phyloP scores from a whole-genome alignment of 1,140 invertebrate genomes.

The Sipha flava region DNA sequence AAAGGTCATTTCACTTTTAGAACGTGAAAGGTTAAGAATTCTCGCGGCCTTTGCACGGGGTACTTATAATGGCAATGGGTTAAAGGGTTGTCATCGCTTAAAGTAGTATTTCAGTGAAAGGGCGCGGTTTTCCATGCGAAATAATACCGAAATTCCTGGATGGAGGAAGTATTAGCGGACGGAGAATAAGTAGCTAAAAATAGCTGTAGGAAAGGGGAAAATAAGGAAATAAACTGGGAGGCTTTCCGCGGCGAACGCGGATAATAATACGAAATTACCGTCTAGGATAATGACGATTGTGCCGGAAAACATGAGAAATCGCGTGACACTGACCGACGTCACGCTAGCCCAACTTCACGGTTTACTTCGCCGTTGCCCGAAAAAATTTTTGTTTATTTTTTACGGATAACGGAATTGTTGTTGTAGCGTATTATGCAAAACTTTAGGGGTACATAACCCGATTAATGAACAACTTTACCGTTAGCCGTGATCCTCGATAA shows the following conservation, averaged over 20 bases:
- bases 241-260: background rate
- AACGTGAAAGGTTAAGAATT: background rate
- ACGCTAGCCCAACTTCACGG: background rate
- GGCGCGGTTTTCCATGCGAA: background rate
- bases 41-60: background rate
- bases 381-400: no score
- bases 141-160: background rate
- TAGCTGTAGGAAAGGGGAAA: background rate
- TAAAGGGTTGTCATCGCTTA: background rate
- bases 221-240: background rate
- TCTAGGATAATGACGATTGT: background rate
- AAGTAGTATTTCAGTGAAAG: background rate
- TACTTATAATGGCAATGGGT: constrained; percentile 1
- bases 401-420: no score
- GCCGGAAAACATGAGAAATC: background rate
- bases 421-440: no score
- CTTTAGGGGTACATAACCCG: no score
- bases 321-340: background rate
- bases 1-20: constrained; percentile 3
- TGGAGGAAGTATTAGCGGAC: background rate
- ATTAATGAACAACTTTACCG: no score
- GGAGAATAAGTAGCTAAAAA: background rate
- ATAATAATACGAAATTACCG: background rate
- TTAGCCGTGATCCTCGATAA: no score
- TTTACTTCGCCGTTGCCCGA: background rate